Evolutionary conservation across 1,140 invertebrate genomes (phyloP).

Genomic region (Bradysia coprophila): DNA sequence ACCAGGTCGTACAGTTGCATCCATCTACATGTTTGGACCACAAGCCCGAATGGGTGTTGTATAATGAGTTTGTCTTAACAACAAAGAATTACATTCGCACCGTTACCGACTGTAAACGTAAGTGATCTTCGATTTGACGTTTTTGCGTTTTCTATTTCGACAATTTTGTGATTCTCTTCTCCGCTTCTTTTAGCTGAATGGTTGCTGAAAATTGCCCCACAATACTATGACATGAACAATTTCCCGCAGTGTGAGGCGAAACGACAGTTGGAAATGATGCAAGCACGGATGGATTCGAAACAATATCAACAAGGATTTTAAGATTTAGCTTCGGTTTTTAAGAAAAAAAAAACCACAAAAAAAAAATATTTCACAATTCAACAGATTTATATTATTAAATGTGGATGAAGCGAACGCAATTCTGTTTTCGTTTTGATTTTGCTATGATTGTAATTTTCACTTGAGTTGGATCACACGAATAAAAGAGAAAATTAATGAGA

Average conservation of each 20-base stretch:
- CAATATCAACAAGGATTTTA: slow-evolving; percentile 77
- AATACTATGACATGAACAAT: slow-evolving; percentile 96
- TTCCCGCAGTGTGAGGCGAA: slow-evolving; percentile 97
- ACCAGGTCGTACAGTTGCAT: slow-evolving; percentile 96
- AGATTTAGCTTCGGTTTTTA: no score
- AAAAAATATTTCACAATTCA: no score
- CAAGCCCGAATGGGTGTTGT: slow-evolving; percentile 99
- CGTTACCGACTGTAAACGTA: slow-evolving; percentile 97
- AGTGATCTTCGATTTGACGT: no score
- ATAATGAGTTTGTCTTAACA: slow-evolving; percentile 99
- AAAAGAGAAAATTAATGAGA: no score
- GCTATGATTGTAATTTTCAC: no score
- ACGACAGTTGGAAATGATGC: slow-evolving; percentile 72
- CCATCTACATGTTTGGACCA: slow-evolving; percentile 97
- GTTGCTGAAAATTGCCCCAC: slow-evolving; percentile 87
- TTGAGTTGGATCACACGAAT: no score
- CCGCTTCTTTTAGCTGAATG: slow-evolving; percentile 54
- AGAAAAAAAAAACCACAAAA: no score
- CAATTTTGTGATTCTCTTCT: no score
- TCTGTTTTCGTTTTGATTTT: no score
- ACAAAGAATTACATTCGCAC: slow-evolving; percentile 99
- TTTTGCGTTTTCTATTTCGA: no score
- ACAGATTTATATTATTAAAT: no score
- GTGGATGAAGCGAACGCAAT: no score
- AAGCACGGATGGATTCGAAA: slow-evolving; percentile 64